These are phyloP conservation scores for Erebia palarica DNA, from an alignment of 2,888 invertebrate genomes.

Conservation along the genomic window DNA sequence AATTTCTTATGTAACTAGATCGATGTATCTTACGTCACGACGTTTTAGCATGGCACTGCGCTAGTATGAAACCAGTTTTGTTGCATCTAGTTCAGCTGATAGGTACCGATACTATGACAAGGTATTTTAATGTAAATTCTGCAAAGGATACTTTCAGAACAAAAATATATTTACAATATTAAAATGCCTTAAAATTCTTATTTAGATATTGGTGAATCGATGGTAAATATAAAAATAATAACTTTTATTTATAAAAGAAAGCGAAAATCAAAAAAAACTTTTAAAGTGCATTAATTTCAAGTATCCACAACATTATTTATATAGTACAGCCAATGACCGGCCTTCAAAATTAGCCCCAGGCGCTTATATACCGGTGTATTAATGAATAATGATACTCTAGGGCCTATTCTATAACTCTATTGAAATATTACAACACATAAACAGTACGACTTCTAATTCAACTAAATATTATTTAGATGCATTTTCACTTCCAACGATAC, in stretches of 20 bases:
- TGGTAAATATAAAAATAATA: neutral
- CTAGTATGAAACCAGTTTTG: constrained; percentile 37
- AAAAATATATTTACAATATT: neutral
- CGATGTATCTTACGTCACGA: constrained; percentile 33
- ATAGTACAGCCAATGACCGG: constrained; percentile 50
- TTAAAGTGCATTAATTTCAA: neutral
- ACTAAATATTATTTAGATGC: neutral
- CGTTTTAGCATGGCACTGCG: constrained; percentile 27
- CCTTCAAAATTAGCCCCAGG: constrained; percentile 65
- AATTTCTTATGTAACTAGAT: constrained; percentile 22
- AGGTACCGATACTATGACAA: neutral
- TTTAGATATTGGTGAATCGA: neutral
- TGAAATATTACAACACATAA: constrained; percentile 5
- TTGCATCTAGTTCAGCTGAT: constrained; percentile 26
- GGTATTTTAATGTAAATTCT: constrained; percentile 1
- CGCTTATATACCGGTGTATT: constrained; percentile 60
- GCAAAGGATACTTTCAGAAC: neutral
- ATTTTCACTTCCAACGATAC: neutral
- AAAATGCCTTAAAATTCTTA: neutral
- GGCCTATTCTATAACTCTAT: constrained; percentile 57
- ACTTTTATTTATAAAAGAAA: neutral
- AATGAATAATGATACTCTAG: constrained; percentile 53
- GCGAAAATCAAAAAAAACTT: neutral
- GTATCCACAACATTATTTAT: constrained; percentile 60
- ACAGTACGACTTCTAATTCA: constrained; percentile 1